A percentile compares a stretch with the other conserved stretches of the same genome.
phyloP scores from a whole-genome alignment of 2,888 invertebrate species.

The Teleiodes luculella region DNA sequence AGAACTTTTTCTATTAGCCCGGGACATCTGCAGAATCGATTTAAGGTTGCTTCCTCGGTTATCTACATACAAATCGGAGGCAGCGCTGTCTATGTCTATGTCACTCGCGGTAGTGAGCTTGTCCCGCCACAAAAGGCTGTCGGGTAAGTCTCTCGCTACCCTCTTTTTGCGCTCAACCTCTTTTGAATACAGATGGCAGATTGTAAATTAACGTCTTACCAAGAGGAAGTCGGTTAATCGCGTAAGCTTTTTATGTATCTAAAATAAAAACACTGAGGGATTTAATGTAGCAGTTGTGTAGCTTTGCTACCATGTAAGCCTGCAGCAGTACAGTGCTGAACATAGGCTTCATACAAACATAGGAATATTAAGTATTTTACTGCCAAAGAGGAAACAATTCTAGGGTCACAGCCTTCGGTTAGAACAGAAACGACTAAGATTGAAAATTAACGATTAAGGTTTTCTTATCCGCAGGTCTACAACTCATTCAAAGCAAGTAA shows the following conservation, averaged over 20 bases:
- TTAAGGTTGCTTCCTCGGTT: slow-evolving; percentile 24
- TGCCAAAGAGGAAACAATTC: too few relatives aligned
- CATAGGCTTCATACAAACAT: too few relatives aligned
- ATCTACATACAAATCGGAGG: slow-evolving; percentile 53
- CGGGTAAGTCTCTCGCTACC: slow-evolving; percentile 20
- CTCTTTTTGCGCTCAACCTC: slow-evolving; percentile 42
- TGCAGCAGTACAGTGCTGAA: too few relatives aligned
- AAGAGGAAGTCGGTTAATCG: neutral
- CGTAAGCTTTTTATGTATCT: neutral
- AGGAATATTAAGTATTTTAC: too few relatives aligned
- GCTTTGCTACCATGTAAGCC: too few relatives aligned
- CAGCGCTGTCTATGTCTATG: slow-evolving; percentile 36
- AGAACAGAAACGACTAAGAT: too few relatives aligned
- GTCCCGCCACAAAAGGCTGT: slow-evolving; percentile 42
- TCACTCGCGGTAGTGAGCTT: slow-evolving; percentile 40
- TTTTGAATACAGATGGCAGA: slow-evolving; percentile 40
- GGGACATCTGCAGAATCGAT: slow-evolving; percentile 34
- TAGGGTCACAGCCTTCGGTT: too few relatives aligned
- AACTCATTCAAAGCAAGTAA: too few relatives aligned
- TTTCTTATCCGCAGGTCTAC: too few relatives aligned
- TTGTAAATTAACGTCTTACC: slow-evolving; percentile 36
- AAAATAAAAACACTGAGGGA: too few relatives aligned
- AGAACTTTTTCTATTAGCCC: slow-evolving; percentile 15
- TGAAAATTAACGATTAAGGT: too few relatives aligned
- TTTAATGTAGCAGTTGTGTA: too few relatives aligned